Base-by-base conservation (phyloP, 1,140 invertebrate species). In the Pogonomyrmex californicus region DNA sequence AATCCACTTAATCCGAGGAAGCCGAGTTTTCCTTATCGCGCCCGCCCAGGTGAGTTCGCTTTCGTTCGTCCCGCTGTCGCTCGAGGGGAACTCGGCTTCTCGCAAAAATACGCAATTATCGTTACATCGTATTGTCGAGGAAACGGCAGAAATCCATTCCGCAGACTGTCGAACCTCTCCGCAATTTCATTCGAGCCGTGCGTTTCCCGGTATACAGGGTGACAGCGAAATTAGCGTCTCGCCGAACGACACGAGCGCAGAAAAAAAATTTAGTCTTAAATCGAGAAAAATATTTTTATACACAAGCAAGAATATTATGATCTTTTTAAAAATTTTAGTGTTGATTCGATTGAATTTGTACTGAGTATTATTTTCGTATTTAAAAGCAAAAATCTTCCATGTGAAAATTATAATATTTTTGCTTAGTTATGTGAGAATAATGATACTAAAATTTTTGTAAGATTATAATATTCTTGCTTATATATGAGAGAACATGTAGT, bases 1-100 rank as follows among this genome's bases (percentile, higher is more conserved):
- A 82, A 89, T 88, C 83, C 77, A 88, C 88, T 90, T 90, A 90
- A 89, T 90, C 77, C 75, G 41, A 60, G 38, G 56, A 63, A 86
- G 62, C 47, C 56, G 47, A 70, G 49, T 65, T 86, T 23, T 51
- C 38, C 85, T 90, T 90, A 89, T 90, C 87, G 85, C 63, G 44
- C 62, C 17, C 49, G 47, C 2, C 60, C 63, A 77, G 70, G 44
- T 58, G 58, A 75, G 54, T 51, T 86, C 88, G 44, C 60, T 89
- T 82, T 65, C 76, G 88, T 82, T 81, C 77, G 71, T 62, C 49
- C 30, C 71, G 14, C 9, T 62, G 10, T 38, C 62, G 62, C 10
- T 10, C 10, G 30, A 6, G 14, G 14, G 14, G 77, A 85, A 47
- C 75, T 88, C 56, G n/a, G 4, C 23, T 9, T 4, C 33, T 54